Evolutionary conservation across 2,113 vertebrate species (phyloP).

Genomic region (Salvelinus sp.): DNA sequence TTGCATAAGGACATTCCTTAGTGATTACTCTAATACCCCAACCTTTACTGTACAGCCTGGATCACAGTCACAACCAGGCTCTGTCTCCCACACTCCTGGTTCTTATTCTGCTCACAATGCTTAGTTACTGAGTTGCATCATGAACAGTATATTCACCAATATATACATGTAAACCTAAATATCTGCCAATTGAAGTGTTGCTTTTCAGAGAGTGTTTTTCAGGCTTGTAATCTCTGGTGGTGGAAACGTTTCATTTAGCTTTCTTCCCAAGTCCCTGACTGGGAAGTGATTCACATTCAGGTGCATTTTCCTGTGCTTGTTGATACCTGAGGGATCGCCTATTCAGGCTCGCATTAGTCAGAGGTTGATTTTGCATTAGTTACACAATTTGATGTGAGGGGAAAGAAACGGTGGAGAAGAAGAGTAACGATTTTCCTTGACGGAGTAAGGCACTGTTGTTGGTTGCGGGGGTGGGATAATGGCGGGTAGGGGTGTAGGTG

Average conservation of each 20-base stretch:
- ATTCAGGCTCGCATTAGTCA: slow-evolving; percentile 4
- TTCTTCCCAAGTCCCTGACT: neutral
- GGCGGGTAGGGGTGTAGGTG: slow-evolving; percentile 44
- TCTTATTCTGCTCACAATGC: slow-evolving; percentile 4
- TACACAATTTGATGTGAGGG: slow-evolving; percentile 1
- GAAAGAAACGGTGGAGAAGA: neutral
- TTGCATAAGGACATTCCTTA: slow-evolving; percentile 69
- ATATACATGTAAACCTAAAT: neutral
- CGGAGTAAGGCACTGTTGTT: slow-evolving; percentile 47
- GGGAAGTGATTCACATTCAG: slow-evolving; percentile 6
- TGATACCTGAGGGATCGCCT: neutral
- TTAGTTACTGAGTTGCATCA: slow-evolving; percentile 12
- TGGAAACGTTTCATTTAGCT: neutral
- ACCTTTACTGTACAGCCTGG: slow-evolving; percentile 46
- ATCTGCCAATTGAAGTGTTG: neutral
- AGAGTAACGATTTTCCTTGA: slow-evolving; percentile 11
- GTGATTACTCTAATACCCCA: slow-evolving; percentile 63
- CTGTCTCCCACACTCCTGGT: slow-evolving; percentile 3
- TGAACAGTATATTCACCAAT: neutral
- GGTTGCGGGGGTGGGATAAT: slow-evolving; percentile 31
- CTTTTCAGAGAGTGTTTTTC: neutral
- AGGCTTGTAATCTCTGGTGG: neutral
- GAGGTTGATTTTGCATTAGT: neutral
- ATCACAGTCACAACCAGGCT: slow-evolving; percentile 33
- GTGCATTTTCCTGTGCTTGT: slow-evolving; percentile 7